phyloP scores from a whole-genome alignment of 2,113 vertebrate species.

The Seriola quinqueradiata region DNA sequence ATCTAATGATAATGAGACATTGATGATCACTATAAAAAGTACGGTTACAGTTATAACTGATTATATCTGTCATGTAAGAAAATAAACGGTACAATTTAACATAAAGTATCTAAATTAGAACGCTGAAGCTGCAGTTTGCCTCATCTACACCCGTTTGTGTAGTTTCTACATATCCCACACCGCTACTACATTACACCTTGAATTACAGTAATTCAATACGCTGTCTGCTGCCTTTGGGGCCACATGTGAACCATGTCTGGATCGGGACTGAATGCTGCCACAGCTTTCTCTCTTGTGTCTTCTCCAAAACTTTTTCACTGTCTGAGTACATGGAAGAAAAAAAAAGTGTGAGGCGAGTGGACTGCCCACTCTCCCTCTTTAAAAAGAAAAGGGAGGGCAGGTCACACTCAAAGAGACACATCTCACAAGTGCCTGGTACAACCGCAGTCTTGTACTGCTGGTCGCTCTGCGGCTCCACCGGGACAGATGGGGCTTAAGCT shows the following conservation, averaged over 20 bases:
- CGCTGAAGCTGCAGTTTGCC: slow-evolving; percentile 46
- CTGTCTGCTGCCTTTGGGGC: slow-evolving; percentile 72
- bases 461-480: slow-evolving; percentile 64
- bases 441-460: slow-evolving; percentile 57
- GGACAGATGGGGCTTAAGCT: slow-evolving; percentile 76
- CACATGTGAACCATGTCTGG: slow-evolving; percentile 69
- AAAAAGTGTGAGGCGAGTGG: slow-evolving; percentile 57
- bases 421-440: slow-evolving; percentile 62
- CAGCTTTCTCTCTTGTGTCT: slow-evolving; percentile 61
- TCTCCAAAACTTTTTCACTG: slow-evolving; percentile 66
- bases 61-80: slow-evolving; percentile 25
- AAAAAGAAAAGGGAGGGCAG: slow-evolving; percentile 61
- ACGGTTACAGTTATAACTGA: background rate
- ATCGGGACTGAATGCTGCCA: slow-evolving; percentile 59
- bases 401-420: slow-evolving; percentile 70
- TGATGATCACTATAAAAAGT: slow-evolving; percentile 3
- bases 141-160: slow-evolving; percentile 45
- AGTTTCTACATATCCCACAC: slow-evolving; percentile 34
- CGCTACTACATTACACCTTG: slow-evolving; percentile 74
- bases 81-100: slow-evolving; percentile 17
- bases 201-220: slow-evolving; percentile 79
- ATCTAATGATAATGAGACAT: slow-evolving; percentile 11
- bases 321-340: slow-evolving; percentile 28
- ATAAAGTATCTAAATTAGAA: slow-evolving; percentile 29
- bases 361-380: slow-evolving; percentile 60